A percentile compares a stretch with the other conserved stretches of the same genome.
These are phyloP conservation scores for Strigamia maritima DNA, from an alignment of 2,888 invertebrate species.

Conservation along the genomic window DNA sequence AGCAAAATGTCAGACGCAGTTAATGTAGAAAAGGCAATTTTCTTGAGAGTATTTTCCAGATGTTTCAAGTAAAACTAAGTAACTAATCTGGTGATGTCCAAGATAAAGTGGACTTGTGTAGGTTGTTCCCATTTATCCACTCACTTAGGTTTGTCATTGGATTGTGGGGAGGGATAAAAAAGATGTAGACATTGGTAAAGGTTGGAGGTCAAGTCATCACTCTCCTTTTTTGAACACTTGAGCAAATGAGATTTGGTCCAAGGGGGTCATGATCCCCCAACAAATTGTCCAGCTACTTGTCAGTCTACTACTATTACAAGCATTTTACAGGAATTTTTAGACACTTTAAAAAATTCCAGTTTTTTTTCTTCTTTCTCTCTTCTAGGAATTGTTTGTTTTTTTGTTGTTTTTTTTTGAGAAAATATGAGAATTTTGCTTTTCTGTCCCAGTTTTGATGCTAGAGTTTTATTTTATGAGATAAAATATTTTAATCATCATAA, in stretches of 20 bases:
- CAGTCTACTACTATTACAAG: not conserved
- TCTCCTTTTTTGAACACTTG: constrained; percentile 15
- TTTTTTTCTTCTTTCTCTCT: not conserved
- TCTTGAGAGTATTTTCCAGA: constrained; percentile 2
- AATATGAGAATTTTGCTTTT: no score
- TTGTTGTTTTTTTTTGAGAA: not conserved
- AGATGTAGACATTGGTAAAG: constrained; percentile 10
- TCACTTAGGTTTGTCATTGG: not conserved
- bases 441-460: no score
- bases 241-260: not conserved
- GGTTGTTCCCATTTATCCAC: constrained; percentile 9
- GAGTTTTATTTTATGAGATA: no score
- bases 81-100: constrained; percentile 15
- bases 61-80: constrained; percentile 15
- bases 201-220: constrained; percentile 10
- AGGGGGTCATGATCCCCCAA: not conserved
- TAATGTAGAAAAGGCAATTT: constrained; percentile 5
- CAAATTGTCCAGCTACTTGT: constrained; percentile 15
- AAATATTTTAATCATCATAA: no score
- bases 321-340: not conserved
- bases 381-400: not conserved
- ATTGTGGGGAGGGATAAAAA: constrained; percentile 10
- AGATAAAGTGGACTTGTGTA: constrained; percentile 15
- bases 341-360: not conserved
- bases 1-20: not conserved